phyloP scores from a whole-genome alignment of 2,113 vertebrate species.

The Anoplopoma fimbria region DNA sequence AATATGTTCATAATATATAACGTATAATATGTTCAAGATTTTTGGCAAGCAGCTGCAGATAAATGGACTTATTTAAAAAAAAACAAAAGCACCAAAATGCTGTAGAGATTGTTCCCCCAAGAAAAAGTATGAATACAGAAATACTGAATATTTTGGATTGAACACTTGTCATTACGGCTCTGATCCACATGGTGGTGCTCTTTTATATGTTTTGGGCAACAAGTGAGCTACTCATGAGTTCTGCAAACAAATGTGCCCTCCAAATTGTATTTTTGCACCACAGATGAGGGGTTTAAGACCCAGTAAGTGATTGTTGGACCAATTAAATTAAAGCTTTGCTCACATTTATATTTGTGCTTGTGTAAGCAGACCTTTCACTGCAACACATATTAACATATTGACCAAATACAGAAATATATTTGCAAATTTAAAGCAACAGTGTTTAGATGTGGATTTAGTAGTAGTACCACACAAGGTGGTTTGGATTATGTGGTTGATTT shows the following conservation, averaged over 20 bases:
- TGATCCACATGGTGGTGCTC: constrained; percentile 51
- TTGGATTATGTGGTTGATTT: neutral
- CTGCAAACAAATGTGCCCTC: neutral
- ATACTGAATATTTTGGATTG: neutral
- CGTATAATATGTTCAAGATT: no score
- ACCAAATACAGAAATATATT: neutral
- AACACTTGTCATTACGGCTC: neutral
- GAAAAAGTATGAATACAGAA: neutral
- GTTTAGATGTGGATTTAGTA: neutral
- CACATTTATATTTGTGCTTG: neutral
- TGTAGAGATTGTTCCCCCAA: neutral
- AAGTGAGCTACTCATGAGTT: neutral
- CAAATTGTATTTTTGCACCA: neutral
- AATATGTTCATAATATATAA: neutral
- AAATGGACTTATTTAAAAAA: neutral
- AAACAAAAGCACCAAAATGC: neutral
- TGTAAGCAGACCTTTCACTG: neutral
- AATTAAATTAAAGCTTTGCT: neutral
- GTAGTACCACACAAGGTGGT: neutral
- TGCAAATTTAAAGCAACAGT: neutral
- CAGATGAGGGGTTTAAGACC: neutral
- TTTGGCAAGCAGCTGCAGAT: neutral
- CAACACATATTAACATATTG: neutral
- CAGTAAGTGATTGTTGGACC: neutral
- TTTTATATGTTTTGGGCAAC: constrained; percentile 19